Conservation (phyloP, 2,888 invertebrate genomes). For the Drosophila birchii region DNA sequence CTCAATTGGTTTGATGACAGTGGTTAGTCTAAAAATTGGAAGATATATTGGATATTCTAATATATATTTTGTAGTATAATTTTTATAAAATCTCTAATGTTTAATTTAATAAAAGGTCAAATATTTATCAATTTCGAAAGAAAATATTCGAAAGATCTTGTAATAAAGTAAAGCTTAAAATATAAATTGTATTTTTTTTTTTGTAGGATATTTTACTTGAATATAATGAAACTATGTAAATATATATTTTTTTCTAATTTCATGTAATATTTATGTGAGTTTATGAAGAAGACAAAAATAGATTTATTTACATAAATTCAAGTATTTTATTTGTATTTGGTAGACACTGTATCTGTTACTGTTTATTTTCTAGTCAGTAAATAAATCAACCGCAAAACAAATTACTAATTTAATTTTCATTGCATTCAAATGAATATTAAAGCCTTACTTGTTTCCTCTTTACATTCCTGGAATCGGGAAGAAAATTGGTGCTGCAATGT, state of each 20-base stretch:
- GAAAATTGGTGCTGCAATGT: slow-evolving; percentile 18
- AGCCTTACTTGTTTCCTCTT: slow-evolving; percentile 2
- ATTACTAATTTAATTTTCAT: slow-evolving; percentile 49
- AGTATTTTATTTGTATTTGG: not conserved
- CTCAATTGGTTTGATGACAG: slow-evolving; percentile 16
- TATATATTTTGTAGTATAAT: not conserved
- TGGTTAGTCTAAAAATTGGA: not conserved
- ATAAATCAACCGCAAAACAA: slow-evolving; percentile 48
- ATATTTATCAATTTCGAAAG: not conserved
- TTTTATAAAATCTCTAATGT: not conserved
- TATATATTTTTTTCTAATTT: not conserved
- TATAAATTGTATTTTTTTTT: not conserved
- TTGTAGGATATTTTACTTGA: not conserved
- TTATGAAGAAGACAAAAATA: no score
- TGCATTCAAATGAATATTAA: slow-evolving; percentile 34
- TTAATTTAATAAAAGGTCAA: not conserved
- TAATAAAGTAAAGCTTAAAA: not conserved
- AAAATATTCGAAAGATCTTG: not conserved
- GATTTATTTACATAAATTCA: not conserved
- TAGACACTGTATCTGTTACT: slow-evolving; percentile 2
- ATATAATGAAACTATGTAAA: not conserved
- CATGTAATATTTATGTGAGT: no score
- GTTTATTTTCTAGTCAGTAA: slow-evolving; percentile 33
- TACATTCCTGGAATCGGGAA: slow-evolving; percentile 13
- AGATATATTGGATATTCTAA: not conserved